A percentile compares a stretch with the other conserved stretches of the same genome.
Evolutionary conservation across 1,140 invertebrate genomes (phyloP).

Genomic region (Nomia melanderi): DNA sequence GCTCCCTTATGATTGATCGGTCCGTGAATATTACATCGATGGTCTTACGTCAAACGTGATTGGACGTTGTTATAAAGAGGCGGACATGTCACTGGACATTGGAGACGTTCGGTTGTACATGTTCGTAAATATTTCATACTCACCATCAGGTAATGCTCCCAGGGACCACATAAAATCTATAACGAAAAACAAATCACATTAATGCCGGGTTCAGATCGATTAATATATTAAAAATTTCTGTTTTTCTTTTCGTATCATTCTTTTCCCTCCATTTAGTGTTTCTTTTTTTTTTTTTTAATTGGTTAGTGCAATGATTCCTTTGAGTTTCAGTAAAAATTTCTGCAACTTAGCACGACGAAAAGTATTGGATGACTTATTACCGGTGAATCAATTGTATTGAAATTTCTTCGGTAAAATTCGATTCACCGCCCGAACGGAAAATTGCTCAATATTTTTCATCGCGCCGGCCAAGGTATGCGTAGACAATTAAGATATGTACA

Average conservation of each 20-base stretch:
- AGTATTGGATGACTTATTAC: conserved; percentile 42
- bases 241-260: conserved; percentile 28
- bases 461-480: conserved; percentile 61
- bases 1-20: conserved; percentile 29
- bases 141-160: conserved; percentile 97
- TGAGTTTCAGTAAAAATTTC: conserved; percentile 69
- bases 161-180: conserved; percentile 99
- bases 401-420: too few species aligned
- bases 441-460: conserved; percentile 60
- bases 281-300: conserved; percentile 33
- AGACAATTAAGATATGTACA: conserved; percentile 73
- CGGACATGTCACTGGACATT: conserved; percentile 18
- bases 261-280: conserved; percentile 43
- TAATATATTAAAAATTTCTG: neutral
- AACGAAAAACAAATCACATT: conserved; percentile 87
- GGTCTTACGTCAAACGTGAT: conserved; percentile 48
- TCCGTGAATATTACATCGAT: conserved; percentile 40
- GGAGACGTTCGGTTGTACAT: conserved; percentile 34
- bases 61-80: conserved; percentile 29
- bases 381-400: too few species aligned
- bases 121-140: conserved; percentile 80
- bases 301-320: conserved; percentile 55
- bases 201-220: conserved; percentile 49
- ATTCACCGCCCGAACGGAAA: too few species aligned
- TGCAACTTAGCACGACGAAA: conserved; percentile 69